Evolutionary conservation across 2,113 vertebrate species (phyloP), one percentile per base, ranked within the genome.

Genomic region (Cephalopterus ornatus): DNA sequence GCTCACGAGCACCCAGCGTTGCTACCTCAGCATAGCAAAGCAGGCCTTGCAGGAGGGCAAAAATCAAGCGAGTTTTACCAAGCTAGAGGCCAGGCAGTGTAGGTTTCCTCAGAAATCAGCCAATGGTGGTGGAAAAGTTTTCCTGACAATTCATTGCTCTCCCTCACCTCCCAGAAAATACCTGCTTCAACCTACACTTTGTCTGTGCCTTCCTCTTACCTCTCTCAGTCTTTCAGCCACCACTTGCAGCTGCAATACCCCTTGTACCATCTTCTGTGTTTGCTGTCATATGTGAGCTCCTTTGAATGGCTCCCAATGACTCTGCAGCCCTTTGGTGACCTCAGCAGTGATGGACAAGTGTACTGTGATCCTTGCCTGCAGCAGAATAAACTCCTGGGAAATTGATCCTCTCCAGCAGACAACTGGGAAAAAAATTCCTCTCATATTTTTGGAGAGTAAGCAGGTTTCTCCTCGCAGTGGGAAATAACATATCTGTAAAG

Each of bases 271-370:
- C 55, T 39, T 3, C 56, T 70, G 9, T 39, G 21, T 47, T 61
- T 52, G 11, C 21, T 19, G 1, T 47, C 5, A 0, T 6, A 3
- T 3, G 17, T 39, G 42, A 52, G 8, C 14, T 55, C n/a, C n/a
- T 74, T 30, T 27, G 22, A 55, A 59, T 30, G 55, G 18, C 37
- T 78, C 19, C 19, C 53, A 21, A n/a, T 44, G 55, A 17, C 18
- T 22, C 27, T 2, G 1, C 58, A 77, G 33, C 14, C 39, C 46
- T 47, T 27, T 5, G 0, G 28, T n/a, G 58, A 49, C 33, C 49
- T 14, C n/a, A 42, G 22, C 61, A 62, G 16, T 39, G 59, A 30
- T 0, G 1, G 74, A 39, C 27, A 82, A 53, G 19, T 5, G 8
- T 33, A 14, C 28, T 37, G 52, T 30, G 70, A 62, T 58, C 27